Percentiles rank a stretch among this genome's conserved stretches.
phyloP scores from a whole-genome alignment of 2,797 vertebrate genomes.

The Esox masquinongy region DNA sequence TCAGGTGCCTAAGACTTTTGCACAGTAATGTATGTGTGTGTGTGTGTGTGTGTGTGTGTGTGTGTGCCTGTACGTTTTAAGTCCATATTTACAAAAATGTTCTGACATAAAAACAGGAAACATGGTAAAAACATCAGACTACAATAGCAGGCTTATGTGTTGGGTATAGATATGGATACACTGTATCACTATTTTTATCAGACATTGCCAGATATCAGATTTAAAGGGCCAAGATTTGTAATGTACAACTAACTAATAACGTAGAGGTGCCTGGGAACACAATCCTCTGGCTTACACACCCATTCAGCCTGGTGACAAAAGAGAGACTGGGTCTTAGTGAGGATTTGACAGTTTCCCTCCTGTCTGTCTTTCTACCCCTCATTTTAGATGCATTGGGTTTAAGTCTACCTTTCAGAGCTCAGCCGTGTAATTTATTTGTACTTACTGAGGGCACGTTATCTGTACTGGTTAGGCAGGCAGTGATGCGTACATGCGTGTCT shows the following conservation, averaged over 20 bases:
- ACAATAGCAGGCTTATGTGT: too few species aligned
- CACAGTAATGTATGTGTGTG: too few species aligned
- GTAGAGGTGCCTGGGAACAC: constrained; percentile 32
- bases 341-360: constrained; percentile 21
- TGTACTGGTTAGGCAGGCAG: constrained; percentile 36
- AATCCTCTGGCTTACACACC: constrained; percentile 15
- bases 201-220: too few species aligned
- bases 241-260: constrained; percentile 18
- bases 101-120: too few species aligned
- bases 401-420: constrained; percentile 33
- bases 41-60: too few species aligned
- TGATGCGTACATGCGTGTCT: background rate
- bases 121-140: too few species aligned
- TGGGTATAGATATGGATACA: too few species aligned
- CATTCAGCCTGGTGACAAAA: constrained; percentile 41
- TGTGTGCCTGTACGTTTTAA: too few species aligned
- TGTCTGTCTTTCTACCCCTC: background rate
- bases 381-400: constrained; percentile 19
- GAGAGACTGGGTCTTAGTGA: constrained; percentile 20
- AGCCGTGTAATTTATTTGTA: constrained; percentile 43
- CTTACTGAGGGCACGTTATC: constrained; percentile 14
- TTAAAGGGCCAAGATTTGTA: too few species aligned
- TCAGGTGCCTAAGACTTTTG: too few species aligned
- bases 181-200: too few species aligned
- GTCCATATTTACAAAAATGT: too few species aligned